phyloP scores from a whole-genome alignment of 2,113 vertebrate species.

The Notarius quadriscutis region DNA sequence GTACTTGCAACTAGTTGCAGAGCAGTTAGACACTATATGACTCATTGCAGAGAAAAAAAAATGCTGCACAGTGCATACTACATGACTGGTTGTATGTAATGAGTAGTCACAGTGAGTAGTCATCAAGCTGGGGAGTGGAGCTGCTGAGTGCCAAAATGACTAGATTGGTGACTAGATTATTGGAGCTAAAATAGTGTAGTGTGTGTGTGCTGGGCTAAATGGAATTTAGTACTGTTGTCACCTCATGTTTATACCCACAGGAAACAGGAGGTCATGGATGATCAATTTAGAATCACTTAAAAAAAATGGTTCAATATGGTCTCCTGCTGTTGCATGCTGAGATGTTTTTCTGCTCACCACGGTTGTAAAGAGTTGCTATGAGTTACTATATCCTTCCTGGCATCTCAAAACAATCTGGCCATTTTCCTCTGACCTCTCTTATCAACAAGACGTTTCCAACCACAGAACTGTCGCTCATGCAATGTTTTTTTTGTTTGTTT shows the following conservation, averaged over 20 bases:
- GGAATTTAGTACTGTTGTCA: neutral
- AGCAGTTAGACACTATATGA: neutral
- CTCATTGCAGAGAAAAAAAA: neutral
- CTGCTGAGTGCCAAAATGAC: neutral
- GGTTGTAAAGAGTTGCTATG: too few relatives aligned
- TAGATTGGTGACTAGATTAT: neutral
- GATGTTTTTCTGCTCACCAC: too few relatives aligned
- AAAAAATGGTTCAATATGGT: neutral
- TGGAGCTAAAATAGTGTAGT: neutral
- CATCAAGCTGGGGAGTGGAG: neutral
- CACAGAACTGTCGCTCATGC: too few relatives aligned
- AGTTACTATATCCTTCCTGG: too few relatives aligned
- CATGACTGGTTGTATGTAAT: neutral
- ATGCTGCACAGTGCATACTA: neutral
- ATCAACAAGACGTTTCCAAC: too few relatives aligned
- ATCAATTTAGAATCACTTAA: neutral
- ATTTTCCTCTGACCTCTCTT: too few relatives aligned
- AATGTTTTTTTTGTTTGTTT: too few relatives aligned
- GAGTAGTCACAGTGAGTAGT: neutral
- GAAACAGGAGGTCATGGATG: neutral
- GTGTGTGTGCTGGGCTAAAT: neutral
- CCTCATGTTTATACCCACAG: neutral
- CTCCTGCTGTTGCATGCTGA: too few relatives aligned
- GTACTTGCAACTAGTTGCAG: neutral
- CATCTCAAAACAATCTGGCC: too few relatives aligned